Base-by-base conservation (phyloP, 2,888 invertebrate species). In the Erebia aethiops region DNA sequence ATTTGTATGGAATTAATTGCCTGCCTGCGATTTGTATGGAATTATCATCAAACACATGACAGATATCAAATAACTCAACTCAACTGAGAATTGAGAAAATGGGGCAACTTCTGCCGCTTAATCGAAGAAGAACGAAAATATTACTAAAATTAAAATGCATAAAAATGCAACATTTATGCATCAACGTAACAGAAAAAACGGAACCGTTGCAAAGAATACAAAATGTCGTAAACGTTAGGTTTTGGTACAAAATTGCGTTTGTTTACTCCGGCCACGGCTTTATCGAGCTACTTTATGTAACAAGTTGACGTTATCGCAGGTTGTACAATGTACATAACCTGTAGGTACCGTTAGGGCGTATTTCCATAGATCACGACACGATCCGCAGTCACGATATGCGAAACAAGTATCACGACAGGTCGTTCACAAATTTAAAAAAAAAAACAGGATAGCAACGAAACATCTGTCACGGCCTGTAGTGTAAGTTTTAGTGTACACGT, bases 231-330 rank as follows among this genome's bases (percentile, higher is more conserved):
- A 54, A 63, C 43, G 58, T 65, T 71, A 71, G 68, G 62, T 66
- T 71, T 65, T 62, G 60, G 52, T 63, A 71, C 71, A 43, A 18
- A 66, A 66, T 43, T 46, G 70, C 60, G 61, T 62, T 56, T 73
- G 73, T 71, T 71, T 71, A 71, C 65, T 66, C 66, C 57, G 51
- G 62, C 56, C 52, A 26, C 70, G 56, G 61, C 51, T 69, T 71
- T 73, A 71, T 73, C 73, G 71, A 62, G 63, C 54, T 56, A 51
- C 61, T 67, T 56, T 71, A 43, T 69, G 73, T 71, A 71, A 73
- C 67, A 64, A 73, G 62, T 49, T 60, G 56, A 58, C 62, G 71
- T 51, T 74, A 74, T 74, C 70, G 66, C 41, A 21, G 41, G 26
- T 49, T 69, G 57, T 68, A 70, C 68, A 70, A 66, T 69, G 61